Conservation (phyloP, 2,888 invertebrate genomes). For the Hirtodrosophila cameraria region DNA sequence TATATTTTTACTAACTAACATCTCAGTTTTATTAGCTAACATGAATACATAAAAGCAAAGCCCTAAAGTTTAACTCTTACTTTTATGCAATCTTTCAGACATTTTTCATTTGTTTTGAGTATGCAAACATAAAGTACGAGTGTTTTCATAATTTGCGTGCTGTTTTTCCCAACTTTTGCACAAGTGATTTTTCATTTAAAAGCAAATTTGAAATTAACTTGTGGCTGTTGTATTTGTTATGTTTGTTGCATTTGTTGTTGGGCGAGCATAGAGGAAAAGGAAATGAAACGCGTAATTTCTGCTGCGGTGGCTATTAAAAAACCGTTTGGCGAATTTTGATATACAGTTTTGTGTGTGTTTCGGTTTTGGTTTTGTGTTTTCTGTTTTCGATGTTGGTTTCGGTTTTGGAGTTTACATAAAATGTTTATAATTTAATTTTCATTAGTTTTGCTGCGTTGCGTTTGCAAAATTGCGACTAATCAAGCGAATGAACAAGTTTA, state of each 20-base stretch:
- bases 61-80: conserved; percentile 10
- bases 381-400: conserved; percentile 21
- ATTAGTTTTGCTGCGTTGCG: conserved; percentile 68
- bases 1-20: too few relatives aligned
- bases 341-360: conserved; percentile 22
- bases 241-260: conserved; percentile 22
- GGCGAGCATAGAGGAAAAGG: conserved; percentile 62
- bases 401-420: conserved; percentile 67
- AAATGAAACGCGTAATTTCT: conserved; percentile 76
- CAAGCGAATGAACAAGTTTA: conserved; percentile 47
- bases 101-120: conserved; percentile 11
- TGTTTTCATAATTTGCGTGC: conserved; percentile 8
- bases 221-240: conserved; percentile 34
- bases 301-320: conserved; percentile 66
- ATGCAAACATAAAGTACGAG: background rate
- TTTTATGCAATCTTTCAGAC: conserved; percentile 2
- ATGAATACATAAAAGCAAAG: background rate
- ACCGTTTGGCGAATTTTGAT: conserved; percentile 51
- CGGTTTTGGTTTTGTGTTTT: conserved; percentile 34
- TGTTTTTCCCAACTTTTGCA: conserved; percentile 17
- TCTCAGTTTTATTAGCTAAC: too few relatives aligned
- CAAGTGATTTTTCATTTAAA: conserved; percentile 45
- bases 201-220: conserved; percentile 47
- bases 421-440: conserved; percentile 77
- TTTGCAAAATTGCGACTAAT: conserved; percentile 62